phyloP scores from a whole-genome alignment of 1,140 invertebrate genomes.

The Drosophila yakuba region DNA sequence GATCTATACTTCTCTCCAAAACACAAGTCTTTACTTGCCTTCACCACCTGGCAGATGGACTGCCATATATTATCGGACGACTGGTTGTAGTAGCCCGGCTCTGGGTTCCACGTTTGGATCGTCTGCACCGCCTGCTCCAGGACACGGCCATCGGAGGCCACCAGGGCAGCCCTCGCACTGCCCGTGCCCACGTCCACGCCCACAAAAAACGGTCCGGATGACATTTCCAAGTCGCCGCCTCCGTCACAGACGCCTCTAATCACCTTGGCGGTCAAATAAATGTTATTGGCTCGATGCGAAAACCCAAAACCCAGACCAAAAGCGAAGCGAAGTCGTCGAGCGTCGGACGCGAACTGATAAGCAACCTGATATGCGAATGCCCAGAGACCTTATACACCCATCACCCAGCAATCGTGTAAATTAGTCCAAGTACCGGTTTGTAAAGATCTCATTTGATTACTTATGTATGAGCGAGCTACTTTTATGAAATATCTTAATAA shows the following conservation, averaged over 20 bases:
- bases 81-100: conserved; percentile 94
- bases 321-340: conserved; percentile 23
- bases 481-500: not conserved
- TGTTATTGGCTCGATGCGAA: conserved; percentile 57
- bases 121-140: conserved; percentile 87
- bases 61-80: conserved; percentile 96
- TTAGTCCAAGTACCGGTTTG: conserved; percentile 36
- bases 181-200: conserved; percentile 97
- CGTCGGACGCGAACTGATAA: conserved; percentile 60
- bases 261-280: conserved; percentile 73
- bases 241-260: conserved; percentile 16
- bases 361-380: conserved; percentile 37
- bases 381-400: conserved; percentile 3
- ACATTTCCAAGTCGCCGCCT: conserved; percentile 19
- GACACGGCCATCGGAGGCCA: conserved; percentile 89
- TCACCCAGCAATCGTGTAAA: conserved; percentile 14
- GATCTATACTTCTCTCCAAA: not conserved
- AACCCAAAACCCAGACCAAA: conserved; percentile 36
- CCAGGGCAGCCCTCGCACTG: conserved; percentile 93
- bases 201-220: conserved; percentile 87
- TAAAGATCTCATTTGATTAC: conserved; percentile 18
- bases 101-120: conserved; percentile 92
- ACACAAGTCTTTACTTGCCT: conserved; percentile 18
- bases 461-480: not conserved
- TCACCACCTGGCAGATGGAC: conserved; percentile 84